These are phyloP conservation scores for Lynx canadensis DNA, from an alignment of 2,113 vertebrate species.

Conservation along the genomic window DNA sequence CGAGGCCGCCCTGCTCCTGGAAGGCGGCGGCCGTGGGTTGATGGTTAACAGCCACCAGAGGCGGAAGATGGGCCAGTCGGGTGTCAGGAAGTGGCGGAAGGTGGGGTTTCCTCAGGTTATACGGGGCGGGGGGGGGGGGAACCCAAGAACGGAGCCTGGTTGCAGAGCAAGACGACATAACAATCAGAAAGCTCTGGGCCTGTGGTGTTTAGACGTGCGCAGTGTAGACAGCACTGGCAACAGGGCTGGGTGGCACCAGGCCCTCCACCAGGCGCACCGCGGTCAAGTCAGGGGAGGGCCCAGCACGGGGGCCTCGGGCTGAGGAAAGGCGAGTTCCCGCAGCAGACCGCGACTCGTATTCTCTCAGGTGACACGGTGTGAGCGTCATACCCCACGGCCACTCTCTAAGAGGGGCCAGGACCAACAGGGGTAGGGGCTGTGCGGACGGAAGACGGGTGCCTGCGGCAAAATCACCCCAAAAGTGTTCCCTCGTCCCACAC, in stretches of 20 bases:
- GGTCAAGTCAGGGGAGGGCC: neutral
- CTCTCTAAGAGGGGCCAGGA: neutral
- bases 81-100: neutral
- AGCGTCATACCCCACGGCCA: accelerated
- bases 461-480: neutral
- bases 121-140: neutral
- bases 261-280: accelerated
- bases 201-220: accelerated
- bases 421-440: no score
- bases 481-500: neutral
- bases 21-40: neutral
- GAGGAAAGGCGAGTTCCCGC: neutral
- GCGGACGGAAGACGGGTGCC: accelerated
- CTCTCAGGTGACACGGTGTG: accelerated
- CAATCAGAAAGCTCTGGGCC: neutral
- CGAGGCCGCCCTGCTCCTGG: neutral
- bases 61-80: no score
- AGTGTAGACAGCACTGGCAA: no score
- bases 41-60: neutral
- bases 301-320: accelerated
- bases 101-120: neutral
- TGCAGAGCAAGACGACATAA: neutral
- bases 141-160: neutral
- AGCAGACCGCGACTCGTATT: accelerated
- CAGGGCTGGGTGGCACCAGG: neutral